phyloP scores from a whole-genome alignment of 2,797 vertebrate species.

The Bradypodion ventrale region DNA sequence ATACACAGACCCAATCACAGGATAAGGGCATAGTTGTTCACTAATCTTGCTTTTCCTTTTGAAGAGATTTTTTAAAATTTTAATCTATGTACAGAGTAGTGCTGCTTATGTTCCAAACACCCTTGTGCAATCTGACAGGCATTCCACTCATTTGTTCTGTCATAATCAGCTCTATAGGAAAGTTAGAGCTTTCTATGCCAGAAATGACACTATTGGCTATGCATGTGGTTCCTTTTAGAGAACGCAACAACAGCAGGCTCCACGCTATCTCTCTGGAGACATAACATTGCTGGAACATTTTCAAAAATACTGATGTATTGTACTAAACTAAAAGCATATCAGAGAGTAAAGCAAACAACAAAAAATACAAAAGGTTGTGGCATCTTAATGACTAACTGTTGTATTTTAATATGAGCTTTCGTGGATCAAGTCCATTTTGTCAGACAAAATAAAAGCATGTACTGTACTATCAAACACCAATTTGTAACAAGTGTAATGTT shows the following conservation, averaged over 20 bases:
- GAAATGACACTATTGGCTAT: neutral
- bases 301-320: neutral
- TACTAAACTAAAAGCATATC: neutral
- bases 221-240: neutral
- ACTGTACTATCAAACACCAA: neutral
- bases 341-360: no score
- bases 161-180: neutral
- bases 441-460: no score
- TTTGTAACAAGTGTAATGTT: neutral
- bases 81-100: neutral
- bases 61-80: neutral
- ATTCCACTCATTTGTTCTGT: neutral
- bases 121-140: neutral
- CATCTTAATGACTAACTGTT: no score
- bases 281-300: neutral
- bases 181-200: neutral
- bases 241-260: neutral
- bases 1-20: neutral
- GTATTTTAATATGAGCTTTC: no score
- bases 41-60: neutral
- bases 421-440: no score
- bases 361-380: no score
- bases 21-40: neutral
- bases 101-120: neutral
- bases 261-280: neutral